Percentiles rank a stretch among this genome's conserved stretches.
Conservation (phyloP, 2,113 vertebrate genomes). For the Bucco capensis region DNA sequence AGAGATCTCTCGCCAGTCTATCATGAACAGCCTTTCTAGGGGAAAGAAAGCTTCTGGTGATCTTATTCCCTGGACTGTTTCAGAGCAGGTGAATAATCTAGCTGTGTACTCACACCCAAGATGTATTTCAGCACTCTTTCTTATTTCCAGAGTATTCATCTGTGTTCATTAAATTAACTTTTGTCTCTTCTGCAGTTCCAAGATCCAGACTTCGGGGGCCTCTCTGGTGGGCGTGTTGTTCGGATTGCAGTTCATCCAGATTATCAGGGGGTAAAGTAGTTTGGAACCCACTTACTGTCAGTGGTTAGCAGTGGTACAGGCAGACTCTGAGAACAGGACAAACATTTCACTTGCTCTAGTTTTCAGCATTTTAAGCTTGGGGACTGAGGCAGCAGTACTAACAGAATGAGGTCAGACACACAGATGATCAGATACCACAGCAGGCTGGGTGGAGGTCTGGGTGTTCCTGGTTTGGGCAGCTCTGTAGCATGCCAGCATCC, state of each 20-base stretch:
- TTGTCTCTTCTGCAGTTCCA: constrained; percentile 82
- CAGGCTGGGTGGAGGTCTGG: neutral
- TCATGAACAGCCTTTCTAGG: constrained; percentile 91
- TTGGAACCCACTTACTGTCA: neutral
- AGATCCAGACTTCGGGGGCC: constrained; percentile 89
- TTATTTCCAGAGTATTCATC: neutral
- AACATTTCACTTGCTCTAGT: neutral
- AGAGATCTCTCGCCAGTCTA: constrained; percentile 93
- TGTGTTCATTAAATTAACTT: neutral
- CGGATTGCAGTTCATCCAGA: constrained; percentile 96
- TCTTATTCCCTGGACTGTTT: constrained; percentile 96
- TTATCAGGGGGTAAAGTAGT: constrained; percentile 89
- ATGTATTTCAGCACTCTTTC: rapidly evolving
- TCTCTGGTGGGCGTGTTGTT: constrained; percentile 91
- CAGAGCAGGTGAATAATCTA: constrained; percentile 84
- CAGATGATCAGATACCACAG: neutral
- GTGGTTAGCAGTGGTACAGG: neutral
- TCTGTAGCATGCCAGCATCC: neutral
- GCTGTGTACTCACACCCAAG: neutral
- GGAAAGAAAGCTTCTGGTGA: constrained; percentile 96
- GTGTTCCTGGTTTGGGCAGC: neutral
- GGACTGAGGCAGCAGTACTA: neutral
- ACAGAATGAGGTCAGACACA: neutral
- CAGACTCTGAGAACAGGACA: neutral
- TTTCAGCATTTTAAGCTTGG: neutral